phyloP scores from a whole-genome alignment of 2,113 vertebrate genomes.

The Trochalopteron elliotii region DNA sequence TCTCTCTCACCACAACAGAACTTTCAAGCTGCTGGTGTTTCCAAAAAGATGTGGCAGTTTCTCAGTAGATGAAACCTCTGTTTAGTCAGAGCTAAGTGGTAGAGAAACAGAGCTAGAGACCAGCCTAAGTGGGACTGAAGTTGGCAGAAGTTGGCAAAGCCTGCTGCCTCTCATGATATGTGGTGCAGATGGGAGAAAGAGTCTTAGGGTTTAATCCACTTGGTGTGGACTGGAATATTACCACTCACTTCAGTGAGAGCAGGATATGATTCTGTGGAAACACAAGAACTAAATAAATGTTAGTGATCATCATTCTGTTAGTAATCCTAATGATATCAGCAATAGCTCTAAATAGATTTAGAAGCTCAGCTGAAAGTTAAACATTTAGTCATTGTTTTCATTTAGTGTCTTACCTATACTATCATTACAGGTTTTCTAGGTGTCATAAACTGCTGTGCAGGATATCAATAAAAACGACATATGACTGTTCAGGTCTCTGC shows the following conservation, averaged over 20 bases:
- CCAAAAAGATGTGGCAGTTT: not conserved
- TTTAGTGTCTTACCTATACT: constrained; percentile 42
- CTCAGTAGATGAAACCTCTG: not conserved
- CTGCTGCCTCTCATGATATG: not conserved
- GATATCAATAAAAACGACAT: constrained; percentile 15
- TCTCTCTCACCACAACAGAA: not conserved
- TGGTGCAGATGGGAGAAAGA: not conserved
- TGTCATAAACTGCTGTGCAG: constrained; percentile 4
- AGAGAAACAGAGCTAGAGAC: not conserved
- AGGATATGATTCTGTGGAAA: not conserved
- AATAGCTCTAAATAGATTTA: constrained; percentile 44
- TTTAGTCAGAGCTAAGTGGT: not conserved
- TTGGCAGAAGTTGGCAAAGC: not conserved
- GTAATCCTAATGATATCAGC: constrained; percentile 40
- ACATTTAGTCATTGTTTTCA: constrained; percentile 51
- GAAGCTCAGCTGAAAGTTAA: constrained; percentile 22
- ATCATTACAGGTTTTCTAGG: constrained; percentile 19
- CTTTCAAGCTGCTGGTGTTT: not conserved
- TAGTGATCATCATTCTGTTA: not conserved
- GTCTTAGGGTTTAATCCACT: not conserved
- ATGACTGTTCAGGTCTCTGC: constrained; percentile 25
- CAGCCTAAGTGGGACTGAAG: not conserved
- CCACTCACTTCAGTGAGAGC: not conserved
- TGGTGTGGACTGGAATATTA: not conserved
- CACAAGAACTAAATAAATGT: not conserved